Percentiles rank a stretch among this genome's conserved stretches.
Conservation (phyloP, 2,113 vertebrate species). For the Todiramphus chloris region DNA sequence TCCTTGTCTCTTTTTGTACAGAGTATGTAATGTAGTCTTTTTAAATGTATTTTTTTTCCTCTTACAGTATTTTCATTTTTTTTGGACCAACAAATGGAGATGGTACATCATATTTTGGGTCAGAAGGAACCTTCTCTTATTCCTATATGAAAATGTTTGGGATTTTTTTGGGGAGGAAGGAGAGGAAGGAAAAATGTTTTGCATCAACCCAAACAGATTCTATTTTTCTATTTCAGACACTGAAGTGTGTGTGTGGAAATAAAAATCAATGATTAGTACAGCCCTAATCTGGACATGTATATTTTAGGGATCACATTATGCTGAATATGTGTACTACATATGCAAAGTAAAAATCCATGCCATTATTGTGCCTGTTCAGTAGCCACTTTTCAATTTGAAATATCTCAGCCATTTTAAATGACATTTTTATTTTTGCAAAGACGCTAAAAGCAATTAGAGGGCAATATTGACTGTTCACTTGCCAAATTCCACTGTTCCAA, state of each 20-base stretch:
- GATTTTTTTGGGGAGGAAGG: not conserved
- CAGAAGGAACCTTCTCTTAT: not conserved
- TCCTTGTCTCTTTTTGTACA: not conserved
- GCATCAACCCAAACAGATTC: not conserved
- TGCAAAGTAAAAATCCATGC: slow-evolving; percentile 32
- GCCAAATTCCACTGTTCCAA: slow-evolving; percentile 66
- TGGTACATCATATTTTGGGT: not conserved
- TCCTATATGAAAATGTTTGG: not conserved
- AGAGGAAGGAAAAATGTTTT: not conserved
- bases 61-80: not conserved
- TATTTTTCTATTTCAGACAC: not conserved
- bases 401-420: slow-evolving; percentile 65
- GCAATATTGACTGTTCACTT: slow-evolving; percentile 61
- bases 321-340: slow-evolving; percentile 17
- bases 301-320: slow-evolving; percentile 27
- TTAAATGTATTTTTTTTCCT: not conserved
- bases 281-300: slow-evolving; percentile 6
- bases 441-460: slow-evolving; percentile 68
- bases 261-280: not conserved
- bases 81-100: not conserved
- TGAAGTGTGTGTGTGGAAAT: not conserved
- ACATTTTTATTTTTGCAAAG: slow-evolving; percentile 71
- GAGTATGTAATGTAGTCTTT: not conserved
- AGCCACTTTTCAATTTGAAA: slow-evolving; percentile 66
- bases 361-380: slow-evolving; percentile 18